Evolutionary conservation across 2,797 vertebrate genomes (phyloP).

Genomic region (Acanthiza pusilla): DNA sequence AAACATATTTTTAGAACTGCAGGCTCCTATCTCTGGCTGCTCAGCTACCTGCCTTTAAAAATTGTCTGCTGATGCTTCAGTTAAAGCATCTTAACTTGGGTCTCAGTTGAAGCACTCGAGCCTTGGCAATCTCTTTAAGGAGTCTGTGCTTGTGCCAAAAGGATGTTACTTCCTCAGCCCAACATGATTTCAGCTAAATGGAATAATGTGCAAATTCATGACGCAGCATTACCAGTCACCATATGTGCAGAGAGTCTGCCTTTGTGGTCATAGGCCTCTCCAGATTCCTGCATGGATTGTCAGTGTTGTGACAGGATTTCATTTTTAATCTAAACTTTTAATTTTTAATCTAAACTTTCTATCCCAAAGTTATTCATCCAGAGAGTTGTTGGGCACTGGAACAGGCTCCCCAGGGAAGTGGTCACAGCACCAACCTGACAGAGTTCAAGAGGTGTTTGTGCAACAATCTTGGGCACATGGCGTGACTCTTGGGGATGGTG

Average conservation of each 20-base stretch:
- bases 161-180: background rate
- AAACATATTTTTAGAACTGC: background rate
- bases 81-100: background rate
- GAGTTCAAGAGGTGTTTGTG: background rate
- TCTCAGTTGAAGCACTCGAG: background rate
- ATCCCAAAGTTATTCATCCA: background rate
- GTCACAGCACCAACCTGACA: background rate
- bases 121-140: background rate
- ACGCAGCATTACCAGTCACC: background rate
- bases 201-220: background rate
- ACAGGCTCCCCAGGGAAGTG: background rate
- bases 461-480: fast-evolving
- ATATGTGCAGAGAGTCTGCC: background rate
- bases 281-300: background rate
- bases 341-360: background rate
- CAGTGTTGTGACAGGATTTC: fast-evolving
- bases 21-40: background rate
- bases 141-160: background rate
- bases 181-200: background rate
- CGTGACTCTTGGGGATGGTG: background rate
- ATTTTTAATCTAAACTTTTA: background rate
- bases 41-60: background rate
- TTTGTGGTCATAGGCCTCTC: background rate
- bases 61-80: background rate
- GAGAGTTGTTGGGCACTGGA: background rate